Percentiles rank a stretch among this genome's conserved stretches.
Conservation (phyloP, 2,113 vertebrate genomes). For the Anolis carolinensis region DNA sequence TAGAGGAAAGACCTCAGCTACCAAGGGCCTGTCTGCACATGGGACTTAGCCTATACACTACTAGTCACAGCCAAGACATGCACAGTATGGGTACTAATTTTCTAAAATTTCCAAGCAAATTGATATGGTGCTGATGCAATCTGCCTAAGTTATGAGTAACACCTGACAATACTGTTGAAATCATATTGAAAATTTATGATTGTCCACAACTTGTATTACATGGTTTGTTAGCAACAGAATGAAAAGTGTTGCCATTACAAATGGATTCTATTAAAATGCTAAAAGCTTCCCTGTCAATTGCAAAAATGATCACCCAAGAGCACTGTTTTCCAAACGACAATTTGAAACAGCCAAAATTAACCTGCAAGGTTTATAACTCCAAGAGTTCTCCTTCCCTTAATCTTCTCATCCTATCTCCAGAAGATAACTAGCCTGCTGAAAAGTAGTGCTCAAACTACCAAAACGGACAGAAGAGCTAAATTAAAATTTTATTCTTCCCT, state of each 20-base stretch:
- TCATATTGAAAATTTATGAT: not conserved
- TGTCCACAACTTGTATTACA: not conserved
- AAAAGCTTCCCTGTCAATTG: not conserved
- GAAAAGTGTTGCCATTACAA: not conserved
- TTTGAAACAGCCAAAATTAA: conserved; percentile 45
- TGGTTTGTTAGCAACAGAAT: not conserved
- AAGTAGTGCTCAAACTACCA: conserved; percentile 48
- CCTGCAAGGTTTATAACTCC: conserved; percentile 31
- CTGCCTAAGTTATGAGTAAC: not conserved
- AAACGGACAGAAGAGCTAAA: conserved; percentile 54
- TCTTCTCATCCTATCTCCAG: conserved; percentile 51
- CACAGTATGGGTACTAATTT: not conserved
- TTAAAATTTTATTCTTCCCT: conserved; percentile 62
- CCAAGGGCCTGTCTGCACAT: not conserved
- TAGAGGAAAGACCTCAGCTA: not conserved
- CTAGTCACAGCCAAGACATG: not conserved
- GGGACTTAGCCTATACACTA: too few relatives aligned
- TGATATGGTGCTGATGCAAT: not conserved
- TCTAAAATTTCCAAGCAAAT: not conserved
- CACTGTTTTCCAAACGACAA: conserved; percentile 47
- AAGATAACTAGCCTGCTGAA: conserved; percentile 57
- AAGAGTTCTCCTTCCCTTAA: conserved; percentile 58
- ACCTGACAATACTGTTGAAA: not conserved
- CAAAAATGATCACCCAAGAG: conserved; percentile 23
- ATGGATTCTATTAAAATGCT: conserved; percentile 50